Base-by-base conservation (phyloP, 2,797 vertebrate species). In the Neopelma chrysocephalum region DNA sequence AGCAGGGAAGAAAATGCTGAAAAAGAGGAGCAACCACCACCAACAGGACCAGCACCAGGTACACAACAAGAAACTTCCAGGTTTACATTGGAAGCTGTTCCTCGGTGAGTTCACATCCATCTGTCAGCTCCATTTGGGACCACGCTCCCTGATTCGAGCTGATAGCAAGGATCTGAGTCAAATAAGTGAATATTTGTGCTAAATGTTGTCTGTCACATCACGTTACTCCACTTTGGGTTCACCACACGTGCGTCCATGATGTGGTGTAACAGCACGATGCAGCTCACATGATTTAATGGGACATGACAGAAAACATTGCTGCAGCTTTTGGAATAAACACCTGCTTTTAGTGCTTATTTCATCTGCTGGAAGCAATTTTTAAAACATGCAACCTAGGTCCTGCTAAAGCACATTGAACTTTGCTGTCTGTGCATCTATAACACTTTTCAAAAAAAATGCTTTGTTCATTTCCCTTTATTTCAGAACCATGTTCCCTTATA, bases 191-290 rank as follows among this genome's bases (percentile, higher is more conserved):
- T 76, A 91, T 88, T 96, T 97, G 94, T 93, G 40, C 80, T 95
- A 83, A 93, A 90, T 97, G 93, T 82, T 97, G 92, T 91, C 93
- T 97, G 95, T 97, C 95, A 96, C 82, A 95, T 97, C 68, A 73
- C 12, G 92, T 97, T 95, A 95, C 66, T 60, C 64, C 9, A 2
- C 23, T 64, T 82, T 18, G 60, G 65, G 70, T 53, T 53, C 51
- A 19, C 51, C 51, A 31, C 51, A 10, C 10, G n/a, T 36, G 31
- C 89, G 32, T 76, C 57, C 40, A 25, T 50, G 78, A 31, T 9
- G 88, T 48, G 62, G 84, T 77, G 61, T 43, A 94, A 82, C 54
- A 21, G 81, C 71, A 86, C 57, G 82, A 34, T 70, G 72, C 68
- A 27, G 87, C 19, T 29, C 40, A 51, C 84, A 12, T 53, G 96